Conservation (phyloP, 2,797 vertebrate genomes). For the Eospalax fontanierii region DNA sequence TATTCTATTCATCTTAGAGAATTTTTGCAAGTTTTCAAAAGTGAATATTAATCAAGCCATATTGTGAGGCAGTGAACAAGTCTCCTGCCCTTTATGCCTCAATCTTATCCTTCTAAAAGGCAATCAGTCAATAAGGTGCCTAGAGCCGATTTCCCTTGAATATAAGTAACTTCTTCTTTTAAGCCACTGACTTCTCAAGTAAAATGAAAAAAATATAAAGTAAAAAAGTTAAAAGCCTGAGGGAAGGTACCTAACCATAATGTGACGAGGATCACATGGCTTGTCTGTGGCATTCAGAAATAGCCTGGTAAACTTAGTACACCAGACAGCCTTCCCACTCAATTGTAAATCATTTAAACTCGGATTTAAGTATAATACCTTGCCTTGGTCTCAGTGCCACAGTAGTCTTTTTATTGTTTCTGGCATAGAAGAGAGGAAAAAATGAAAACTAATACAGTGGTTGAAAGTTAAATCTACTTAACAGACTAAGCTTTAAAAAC, state of each 20-base stretch:
- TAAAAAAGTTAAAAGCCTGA: conserved; percentile 19
- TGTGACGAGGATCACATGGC: conserved; percentile 73
- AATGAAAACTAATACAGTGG: conserved; percentile 82
- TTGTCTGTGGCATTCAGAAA: conserved; percentile 75
- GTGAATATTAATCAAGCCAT: conserved; percentile 70
- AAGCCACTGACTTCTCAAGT: conserved; percentile 59
- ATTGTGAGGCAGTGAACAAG: conserved; percentile 1
- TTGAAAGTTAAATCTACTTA: conserved; percentile 82
- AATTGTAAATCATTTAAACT: conserved; percentile 83
- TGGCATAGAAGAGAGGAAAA: conserved; percentile 78
- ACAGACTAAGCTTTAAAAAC: conserved; percentile 79
- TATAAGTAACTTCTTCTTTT: conserved; percentile 54
- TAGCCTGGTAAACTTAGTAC: conserved; percentile 72
- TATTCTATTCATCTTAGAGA: conserved; percentile 51
- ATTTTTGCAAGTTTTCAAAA: conserved; percentile 57
- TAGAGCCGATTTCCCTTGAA: conserved; percentile 30
- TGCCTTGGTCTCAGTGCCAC: conserved; percentile 73
- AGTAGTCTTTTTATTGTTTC: conserved; percentile 82
- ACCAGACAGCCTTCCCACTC: conserved; percentile 76
- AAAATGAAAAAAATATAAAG: conserved; percentile 23
- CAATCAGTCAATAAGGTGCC: conserved; percentile 40
- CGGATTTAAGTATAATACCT: conserved; percentile 84
- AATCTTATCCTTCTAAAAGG: conserved; percentile 41
- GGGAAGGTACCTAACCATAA: conserved; percentile 19
- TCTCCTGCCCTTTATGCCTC: conserved; percentile 32